Base-by-base conservation (phyloP, 2,888 invertebrate genomes). In the Atethmia centrago region DNA sequence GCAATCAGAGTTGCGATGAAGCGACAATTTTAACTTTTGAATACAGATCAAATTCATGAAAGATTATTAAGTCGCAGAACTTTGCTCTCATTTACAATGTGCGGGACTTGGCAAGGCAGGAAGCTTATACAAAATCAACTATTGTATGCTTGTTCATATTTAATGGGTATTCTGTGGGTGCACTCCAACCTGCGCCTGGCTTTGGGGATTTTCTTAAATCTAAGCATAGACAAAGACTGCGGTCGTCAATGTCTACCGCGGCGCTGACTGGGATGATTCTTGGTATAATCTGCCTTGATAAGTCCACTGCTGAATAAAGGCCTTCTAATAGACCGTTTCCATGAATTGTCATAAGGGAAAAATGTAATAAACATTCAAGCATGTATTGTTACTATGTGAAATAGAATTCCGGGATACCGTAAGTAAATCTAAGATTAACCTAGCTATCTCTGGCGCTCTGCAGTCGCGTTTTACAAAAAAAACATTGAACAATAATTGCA, bases 121-220 rank as follows among this genome's bases (percentile, higher is more conserved):
- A 5, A 63, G 56, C 80, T 80, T 58, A 74, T 28, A 74, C 49
- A 40, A 74, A 80, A 63, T 45, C 8, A 28, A 40, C 16, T 45
- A 53, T 14, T 47, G 42, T n/a, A 42, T 0, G n/a, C n/a, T 31
- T 21, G 21, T 25, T 36, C 0, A 14, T 2, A 28, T 47, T 36
- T 19, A n/a, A 16, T 25, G 14, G 1, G 9, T 53, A 49, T 47
- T 51, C 63, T 36, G 63, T 79, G 45, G 36, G 59, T 59, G 70
- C 82, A 64, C 16, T 45, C 25, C n/a, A 55, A 70, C 63, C 70
- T 28, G 58, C 53, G 63, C 64, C 59, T 78, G 63, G 63, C 28
- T 36, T 12, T 8, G 62, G 82, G 58, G 36, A 31, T n/a, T n/a
- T 21, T 3, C 70, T 61, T 53, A 69, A 42, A 53, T 21, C 53